Evolutionary conservation across 2,113 vertebrate species (phyloP).

Genomic region (Panthera leo): DNA sequence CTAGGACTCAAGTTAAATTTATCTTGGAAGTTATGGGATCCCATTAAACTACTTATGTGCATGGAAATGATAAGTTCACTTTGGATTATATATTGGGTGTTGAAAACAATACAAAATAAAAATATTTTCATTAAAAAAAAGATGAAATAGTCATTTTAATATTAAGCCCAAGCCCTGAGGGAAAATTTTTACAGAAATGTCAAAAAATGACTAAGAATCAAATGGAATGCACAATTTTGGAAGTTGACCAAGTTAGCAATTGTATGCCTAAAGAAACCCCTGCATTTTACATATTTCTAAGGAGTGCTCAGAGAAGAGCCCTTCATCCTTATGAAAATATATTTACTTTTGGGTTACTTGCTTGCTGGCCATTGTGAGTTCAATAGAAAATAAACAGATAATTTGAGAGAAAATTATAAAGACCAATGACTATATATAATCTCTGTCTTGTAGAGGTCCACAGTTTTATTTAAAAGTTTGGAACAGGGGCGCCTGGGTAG

Average conservation of each 20-base stretch:
- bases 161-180: neutral
- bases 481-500: neutral
- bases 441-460: neutral
- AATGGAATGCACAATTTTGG: neutral
- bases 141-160: constrained; percentile 2
- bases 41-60: neutral
- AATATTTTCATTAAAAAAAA: constrained; percentile 9
- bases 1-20: neutral
- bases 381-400: neutral
- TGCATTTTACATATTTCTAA: neutral
- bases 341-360: neutral
- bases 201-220: neutral
- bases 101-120: constrained; percentile 1
- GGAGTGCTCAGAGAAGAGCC: neutral
- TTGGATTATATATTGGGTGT: neutral
- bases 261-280: neutral
- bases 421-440: neutral
- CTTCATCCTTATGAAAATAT: neutral
- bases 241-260: neutral
- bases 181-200: neutral
- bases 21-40: neutral
- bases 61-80: neutral
- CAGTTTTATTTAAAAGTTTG: neutral
- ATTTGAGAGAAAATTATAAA: constrained; percentile 8
- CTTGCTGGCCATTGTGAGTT: neutral